A percentile compares a stretch with the other conserved stretches of the same genome.
Evolutionary conservation across 2,888 invertebrate genomes (phyloP).

Genomic region (Mesorhabditis spiculigera): DNA sequence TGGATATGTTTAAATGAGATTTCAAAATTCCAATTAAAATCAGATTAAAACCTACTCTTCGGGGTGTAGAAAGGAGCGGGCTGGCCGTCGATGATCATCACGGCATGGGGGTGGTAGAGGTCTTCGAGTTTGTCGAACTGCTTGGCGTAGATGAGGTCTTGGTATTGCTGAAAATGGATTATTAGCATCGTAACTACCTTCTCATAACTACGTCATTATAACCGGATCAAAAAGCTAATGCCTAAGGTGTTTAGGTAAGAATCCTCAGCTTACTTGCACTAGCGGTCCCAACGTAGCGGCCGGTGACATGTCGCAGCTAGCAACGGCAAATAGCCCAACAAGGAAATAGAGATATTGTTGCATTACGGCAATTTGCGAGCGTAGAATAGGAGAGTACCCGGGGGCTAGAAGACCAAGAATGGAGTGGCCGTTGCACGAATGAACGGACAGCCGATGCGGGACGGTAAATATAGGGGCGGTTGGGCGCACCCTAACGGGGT

Average conservation of each 20-base stretch:
- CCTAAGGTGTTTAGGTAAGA: background rate
- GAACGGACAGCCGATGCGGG: too few species aligned
- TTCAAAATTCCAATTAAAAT: background rate
- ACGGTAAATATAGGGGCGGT: too few species aligned
- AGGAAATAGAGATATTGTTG: background rate
- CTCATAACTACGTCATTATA: background rate
- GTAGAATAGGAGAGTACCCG: too few species aligned
- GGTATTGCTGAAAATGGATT: background rate
- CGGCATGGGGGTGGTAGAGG: slow-evolving; percentile 2
- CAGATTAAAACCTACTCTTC: background rate
- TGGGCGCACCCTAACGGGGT: too few species aligned
- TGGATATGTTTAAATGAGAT: background rate
- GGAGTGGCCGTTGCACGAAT: too few species aligned
- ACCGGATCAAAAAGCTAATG: background rate
- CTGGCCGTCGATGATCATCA: background rate
- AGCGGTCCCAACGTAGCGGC: background rate
- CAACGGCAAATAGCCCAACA: background rate
- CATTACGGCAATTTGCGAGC: too few species aligned
- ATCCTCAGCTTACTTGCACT: background rate
- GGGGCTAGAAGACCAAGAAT: too few species aligned
- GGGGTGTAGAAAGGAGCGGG: background rate
- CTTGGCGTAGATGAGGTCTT: background rate
- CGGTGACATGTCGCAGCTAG: background rate
- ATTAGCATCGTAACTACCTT: background rate
- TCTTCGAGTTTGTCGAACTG: background rate